These are phyloP conservation scores for Ichneumoninae sp. DNA, from an alignment of 2,888 invertebrate species.

Conservation along the genomic window DNA sequence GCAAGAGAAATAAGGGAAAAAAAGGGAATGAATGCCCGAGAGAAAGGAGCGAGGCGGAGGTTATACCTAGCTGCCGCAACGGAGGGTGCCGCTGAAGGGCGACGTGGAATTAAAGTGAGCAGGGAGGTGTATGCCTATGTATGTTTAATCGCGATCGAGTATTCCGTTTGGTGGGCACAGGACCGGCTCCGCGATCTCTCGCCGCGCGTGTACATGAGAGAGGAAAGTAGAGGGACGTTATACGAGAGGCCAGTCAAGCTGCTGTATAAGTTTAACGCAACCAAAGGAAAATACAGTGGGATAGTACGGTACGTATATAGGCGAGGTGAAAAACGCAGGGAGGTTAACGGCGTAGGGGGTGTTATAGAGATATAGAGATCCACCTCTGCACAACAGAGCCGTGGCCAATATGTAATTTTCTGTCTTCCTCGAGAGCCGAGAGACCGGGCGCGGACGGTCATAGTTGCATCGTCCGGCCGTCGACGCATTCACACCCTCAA, in stretches of 20 bases:
- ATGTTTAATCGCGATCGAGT: constrained; percentile 83
- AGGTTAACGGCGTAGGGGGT: constrained; percentile 43
- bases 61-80: background rate
- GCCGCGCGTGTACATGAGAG: constrained; percentile 49
- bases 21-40: constrained; percentile 10
- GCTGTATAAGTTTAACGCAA: constrained; percentile 47
- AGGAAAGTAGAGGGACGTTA: constrained; percentile 29
- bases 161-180: constrained; percentile 81
- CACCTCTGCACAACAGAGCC: constrained; percentile 65
- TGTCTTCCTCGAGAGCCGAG: constrained; percentile 58
- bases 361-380: constrained; percentile 46
- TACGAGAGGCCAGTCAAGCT: constrained; percentile 32
- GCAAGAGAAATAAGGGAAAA: background rate
- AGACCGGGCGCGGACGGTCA: constrained; percentile 41
- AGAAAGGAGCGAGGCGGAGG: constrained; percentile 29
- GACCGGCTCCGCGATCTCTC: constrained; percentile 44
- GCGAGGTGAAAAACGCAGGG: constrained; percentile 34
- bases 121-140: constrained; percentile 79
- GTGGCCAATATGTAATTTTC: constrained; percentile 70
- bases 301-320: background rate
- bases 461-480: constrained; percentile 34
- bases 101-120: constrained; percentile 78
- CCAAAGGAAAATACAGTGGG: constrained; percentile 57
- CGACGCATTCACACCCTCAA: constrained; percentile 49
- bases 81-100: constrained; percentile 48